Conservation (phyloP, 1,140 invertebrate species). For the Tetramorium parvispinum region DNA sequence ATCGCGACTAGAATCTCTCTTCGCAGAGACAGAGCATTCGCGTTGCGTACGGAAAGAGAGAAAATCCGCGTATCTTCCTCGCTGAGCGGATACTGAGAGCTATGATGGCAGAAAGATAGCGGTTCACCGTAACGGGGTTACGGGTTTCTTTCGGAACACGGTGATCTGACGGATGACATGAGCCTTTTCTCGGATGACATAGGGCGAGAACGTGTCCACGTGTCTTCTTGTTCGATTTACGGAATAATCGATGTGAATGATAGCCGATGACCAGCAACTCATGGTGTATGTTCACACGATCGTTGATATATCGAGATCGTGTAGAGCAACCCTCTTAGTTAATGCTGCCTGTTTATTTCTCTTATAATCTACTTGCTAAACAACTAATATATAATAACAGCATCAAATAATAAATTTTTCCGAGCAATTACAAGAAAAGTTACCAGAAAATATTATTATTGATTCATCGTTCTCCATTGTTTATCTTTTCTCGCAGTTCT, state of each 20-base stretch:
- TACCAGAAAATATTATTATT: neutral
- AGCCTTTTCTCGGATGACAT: slow-evolving; percentile 44
- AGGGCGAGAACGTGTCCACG: slow-evolving; percentile 52
- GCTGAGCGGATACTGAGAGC: slow-evolving; percentile 47
- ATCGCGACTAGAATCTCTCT: neutral
- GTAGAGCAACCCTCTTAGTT: slow-evolving; percentile 35
- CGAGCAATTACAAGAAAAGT: neutral
- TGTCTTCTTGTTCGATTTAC: slow-evolving; percentile 41
- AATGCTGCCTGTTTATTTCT: neutral
- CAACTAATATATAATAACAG: neutral
- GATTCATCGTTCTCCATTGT: too few species aligned
- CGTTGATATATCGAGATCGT: slow-evolving; percentile 20
- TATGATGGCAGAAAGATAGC: slow-evolving; percentile 36
- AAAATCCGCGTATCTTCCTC: slow-evolving; percentile 23
- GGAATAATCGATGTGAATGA: neutral
- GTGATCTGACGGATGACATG: slow-evolving; percentile 28
- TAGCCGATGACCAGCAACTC: neutral
- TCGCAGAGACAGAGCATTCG: neutral
- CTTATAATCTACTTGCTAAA: neutral
- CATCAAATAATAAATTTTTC: neutral
- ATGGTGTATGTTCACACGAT: slow-evolving; percentile 36
- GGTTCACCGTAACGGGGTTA: slow-evolving; percentile 41
- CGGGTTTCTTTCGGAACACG: slow-evolving; percentile 18
- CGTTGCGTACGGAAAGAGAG: neutral
- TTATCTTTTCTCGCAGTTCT: neutral